Evolutionary conservation across 1,140 invertebrate species (phyloP), one percentile per base, ranked within the genome.

Genomic region (Rhopalosiphum padi): DNA sequence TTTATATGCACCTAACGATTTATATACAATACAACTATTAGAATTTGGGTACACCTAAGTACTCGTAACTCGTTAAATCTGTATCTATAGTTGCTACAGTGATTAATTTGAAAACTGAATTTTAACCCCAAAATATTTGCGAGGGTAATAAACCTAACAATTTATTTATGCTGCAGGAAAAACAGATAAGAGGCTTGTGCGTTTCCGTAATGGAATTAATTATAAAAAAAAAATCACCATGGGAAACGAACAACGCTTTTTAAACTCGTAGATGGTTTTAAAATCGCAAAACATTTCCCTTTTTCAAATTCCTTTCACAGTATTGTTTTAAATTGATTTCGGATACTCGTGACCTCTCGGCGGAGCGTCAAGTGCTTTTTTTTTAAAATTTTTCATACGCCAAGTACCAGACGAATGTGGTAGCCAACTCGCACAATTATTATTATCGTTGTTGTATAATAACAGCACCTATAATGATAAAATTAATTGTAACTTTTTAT

Each of bases 241-340:
- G 11, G 15, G 18, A 77, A 18, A 68, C 3, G 15, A 15, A n/a
- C 60, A 11, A 3, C 9, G 60, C 60, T 15, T 2, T 15, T 30
- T n/a, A 30, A 37, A 53, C 15, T 11, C 11, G 9, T 89, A 23
- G 23, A 48, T 21, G 22, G n/a, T n/a, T 11, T 37, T 48, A 89
- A 53, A 37, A 37, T 37, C 9, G n/a, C 25, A 5, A 48, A 87
- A 87, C 85, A 15, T 86, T 53, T n/a, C 9, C 1, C 35, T 88
- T 88, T 87, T 4, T 46, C 1, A 25, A 37, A 25, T 3, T 9
- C 87, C 22, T 35, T 51, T 53, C 22, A 48, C 4, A 22, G 48
- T 53, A 53, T 53, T 37, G 46, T 89, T 89, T 23, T 51, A 48
- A 37, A 89, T 89, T 55, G 88, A 89, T 89, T 89, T 89, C 21